Percentiles rank a stretch among this genome's conserved stretches.
These are phyloP conservation scores for Protaetia brevitarsis DNA, from an alignment of 1,140 invertebrate genomes.

Conservation along the genomic window DNA sequence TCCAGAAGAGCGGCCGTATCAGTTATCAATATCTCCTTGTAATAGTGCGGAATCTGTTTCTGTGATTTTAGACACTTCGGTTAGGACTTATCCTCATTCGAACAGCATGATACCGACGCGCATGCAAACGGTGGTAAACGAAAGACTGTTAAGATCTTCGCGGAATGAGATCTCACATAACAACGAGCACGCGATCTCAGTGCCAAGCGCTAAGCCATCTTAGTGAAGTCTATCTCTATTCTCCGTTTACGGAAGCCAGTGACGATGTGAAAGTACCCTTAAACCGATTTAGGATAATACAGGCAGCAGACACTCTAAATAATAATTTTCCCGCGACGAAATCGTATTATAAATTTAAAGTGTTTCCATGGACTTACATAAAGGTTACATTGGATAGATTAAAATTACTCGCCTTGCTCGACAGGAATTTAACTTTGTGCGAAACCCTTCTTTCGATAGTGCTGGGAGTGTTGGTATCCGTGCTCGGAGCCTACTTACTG, in stretches of 20 bases:
- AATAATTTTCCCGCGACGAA: slow-evolving; percentile 54
- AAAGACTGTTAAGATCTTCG: not conserved
- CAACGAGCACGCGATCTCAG: not conserved
- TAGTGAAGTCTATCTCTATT: slow-evolving; percentile 7
- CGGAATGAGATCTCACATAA: not conserved
- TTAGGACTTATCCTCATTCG: slow-evolving; percentile 10
- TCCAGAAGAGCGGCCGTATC: slow-evolving; percentile 26
- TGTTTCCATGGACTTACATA: slow-evolving; percentile 66
- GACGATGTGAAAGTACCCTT: slow-evolving; percentile 30
- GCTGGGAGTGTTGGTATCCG: slow-evolving; percentile 81
- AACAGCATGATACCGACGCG: slow-evolving; percentile 30
- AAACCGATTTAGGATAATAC: slow-evolving; percentile 37
- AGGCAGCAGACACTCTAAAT: slow-evolving; percentile 43
- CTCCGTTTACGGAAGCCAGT: slow-evolving; percentile 21
- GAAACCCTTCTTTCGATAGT: slow-evolving; percentile 84
- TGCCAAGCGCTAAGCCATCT: not conserved
- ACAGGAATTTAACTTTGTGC: slow-evolving; percentile 81
- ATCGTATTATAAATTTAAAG: slow-evolving; percentile 83
- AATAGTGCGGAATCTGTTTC: slow-evolving; percentile 49
- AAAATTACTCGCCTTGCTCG: slow-evolving; percentile 86
- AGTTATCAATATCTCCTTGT: slow-evolving; percentile 45
- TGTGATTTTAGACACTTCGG: slow-evolving; percentile 27
- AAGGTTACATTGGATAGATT: slow-evolving; percentile 89
- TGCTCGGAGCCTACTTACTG: slow-evolving; percentile 81
- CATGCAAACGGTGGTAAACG: not conserved